Conservation (phyloP, 2,888 invertebrate species). For the Eumerus sabulonum region DNA sequence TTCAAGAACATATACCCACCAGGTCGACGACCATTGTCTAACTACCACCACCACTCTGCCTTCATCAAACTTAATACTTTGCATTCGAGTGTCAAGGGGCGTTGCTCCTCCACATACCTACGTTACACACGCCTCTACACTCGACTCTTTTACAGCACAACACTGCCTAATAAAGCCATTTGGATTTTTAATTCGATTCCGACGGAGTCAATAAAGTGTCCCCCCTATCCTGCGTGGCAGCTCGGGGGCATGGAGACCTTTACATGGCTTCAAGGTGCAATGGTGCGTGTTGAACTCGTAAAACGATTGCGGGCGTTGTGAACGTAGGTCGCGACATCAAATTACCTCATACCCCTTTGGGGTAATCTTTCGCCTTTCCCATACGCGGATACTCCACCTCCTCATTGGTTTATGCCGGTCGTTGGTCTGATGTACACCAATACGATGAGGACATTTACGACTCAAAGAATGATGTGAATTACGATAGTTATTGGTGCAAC, state of each 20-base stretch:
- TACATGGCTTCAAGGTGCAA: neutral
- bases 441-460: constrained; percentile 11
- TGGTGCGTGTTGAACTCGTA: neutral
- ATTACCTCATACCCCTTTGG: constrained; percentile 40
- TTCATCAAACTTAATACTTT: no score
- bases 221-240: constrained; percentile 1
- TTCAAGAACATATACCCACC: no score
- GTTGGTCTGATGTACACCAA: no score
- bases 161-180: constrained; percentile 46
- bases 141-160: constrained; percentile 18
- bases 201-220: constrained; percentile 42
- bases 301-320: constrained; percentile 8
- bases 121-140: neutral
- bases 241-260: constrained; percentile 9
- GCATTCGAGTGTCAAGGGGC: no score
- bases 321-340: constrained; percentile 33
- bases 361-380: constrained; percentile 5
- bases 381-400: neutral
- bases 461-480: constrained; percentile 23
- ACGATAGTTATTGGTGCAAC: constrained; percentile 5
- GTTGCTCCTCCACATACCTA: neutral
- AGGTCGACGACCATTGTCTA: neutral
- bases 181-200: constrained; percentile 42
- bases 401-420: no score
- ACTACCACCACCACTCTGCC: no score